Evolutionary conservation across 2,797 vertebrate genomes (phyloP).

Genomic region (Coendou prehensilis): DNA sequence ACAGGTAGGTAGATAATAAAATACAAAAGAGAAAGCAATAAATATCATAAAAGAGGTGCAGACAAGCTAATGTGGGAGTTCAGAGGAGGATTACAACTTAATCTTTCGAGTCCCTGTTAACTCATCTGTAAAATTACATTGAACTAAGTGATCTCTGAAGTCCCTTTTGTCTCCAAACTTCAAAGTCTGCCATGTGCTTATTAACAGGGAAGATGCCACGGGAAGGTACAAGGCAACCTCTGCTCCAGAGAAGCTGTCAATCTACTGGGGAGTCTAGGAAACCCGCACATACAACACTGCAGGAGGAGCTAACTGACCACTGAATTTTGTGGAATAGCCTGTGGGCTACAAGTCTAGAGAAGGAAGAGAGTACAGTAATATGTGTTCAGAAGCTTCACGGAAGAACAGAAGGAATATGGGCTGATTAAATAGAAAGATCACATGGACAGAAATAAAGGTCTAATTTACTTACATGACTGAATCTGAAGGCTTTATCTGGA

Average conservation of each 20-base stretch:
- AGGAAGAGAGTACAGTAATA: neutral
- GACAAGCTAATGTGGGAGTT: slow-evolving; percentile 2
- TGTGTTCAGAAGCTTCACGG: neutral
- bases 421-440: neutral
- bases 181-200: neutral
- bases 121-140: slow-evolving; percentile 52
- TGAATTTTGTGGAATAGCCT: neutral
- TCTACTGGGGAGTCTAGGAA: neutral
- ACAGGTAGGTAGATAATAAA: slow-evolving; percentile 56
- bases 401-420: neutral
- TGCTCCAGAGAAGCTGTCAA: neutral
- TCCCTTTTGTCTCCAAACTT: slow-evolving; percentile 36
- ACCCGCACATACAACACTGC: no score
- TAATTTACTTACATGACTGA: neutral
- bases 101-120: slow-evolving; percentile 45
- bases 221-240: neutral
- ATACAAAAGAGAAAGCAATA: slow-evolving; percentile 13
- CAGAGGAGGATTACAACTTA: slow-evolving; percentile 7
- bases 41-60: slow-evolving; percentile 15
- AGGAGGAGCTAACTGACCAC: neutral
- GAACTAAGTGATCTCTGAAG: slow-evolving; percentile 24
- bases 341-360: neutral
- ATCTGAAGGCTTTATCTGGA: neutral
- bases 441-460: neutral
- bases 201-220: neutral